Percentiles rank a stretch among this genome's conserved stretches.
Evolutionary conservation across 2,113 vertebrate species (phyloP).

Genomic region (Hiodon alosoides): DNA sequence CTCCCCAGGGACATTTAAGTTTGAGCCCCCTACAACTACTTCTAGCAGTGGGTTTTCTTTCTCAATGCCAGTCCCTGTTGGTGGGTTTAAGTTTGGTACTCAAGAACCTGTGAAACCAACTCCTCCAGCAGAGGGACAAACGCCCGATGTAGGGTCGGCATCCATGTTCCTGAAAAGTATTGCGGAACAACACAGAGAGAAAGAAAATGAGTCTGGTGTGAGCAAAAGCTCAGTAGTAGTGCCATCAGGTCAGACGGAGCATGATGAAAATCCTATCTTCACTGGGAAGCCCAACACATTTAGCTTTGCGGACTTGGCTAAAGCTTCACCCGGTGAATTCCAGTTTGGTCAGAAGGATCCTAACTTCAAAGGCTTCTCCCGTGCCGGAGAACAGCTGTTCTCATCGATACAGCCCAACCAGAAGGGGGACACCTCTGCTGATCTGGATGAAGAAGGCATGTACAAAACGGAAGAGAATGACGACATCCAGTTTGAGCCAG

Average conservation of each 20-base stretch:
- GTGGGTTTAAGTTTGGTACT: conserved; percentile 84
- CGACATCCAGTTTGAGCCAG: conserved; percentile 94
- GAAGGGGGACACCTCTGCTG: conserved; percentile 56
- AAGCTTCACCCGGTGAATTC: conserved; percentile 66
- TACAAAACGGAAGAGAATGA: conserved; percentile 93
- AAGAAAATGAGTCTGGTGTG: conserved; percentile 45
- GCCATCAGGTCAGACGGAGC: conserved; percentile 15
- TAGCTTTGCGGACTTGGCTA: conserved; percentile 87
- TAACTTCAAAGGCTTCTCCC: conserved; percentile 79
- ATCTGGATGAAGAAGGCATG: conserved; percentile 77
- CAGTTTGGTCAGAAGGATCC: conserved; percentile 79
- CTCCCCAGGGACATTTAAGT: conserved; percentile 59
- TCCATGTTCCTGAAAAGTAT: conserved; percentile 57
- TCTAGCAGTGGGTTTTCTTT: conserved; percentile 72
- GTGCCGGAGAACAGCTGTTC: conserved; percentile 81
- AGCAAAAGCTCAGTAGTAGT: background rate
- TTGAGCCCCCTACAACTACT: conserved; percentile 55
- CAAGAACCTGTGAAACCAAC: conserved; percentile 59
- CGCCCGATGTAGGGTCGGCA: conserved; percentile 46
- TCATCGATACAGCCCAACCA: conserved; percentile 51
- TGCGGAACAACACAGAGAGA: conserved; percentile 70
- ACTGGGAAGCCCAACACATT: conserved; percentile 62
- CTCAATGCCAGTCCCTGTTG: conserved; percentile 57
- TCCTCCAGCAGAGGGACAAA: conserved; percentile 34
- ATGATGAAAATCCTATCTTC: conserved; percentile 63